Evolutionary conservation across 1,140 invertebrate genomes (phyloP).

Genomic region (Drosophila tsacasi): DNA sequence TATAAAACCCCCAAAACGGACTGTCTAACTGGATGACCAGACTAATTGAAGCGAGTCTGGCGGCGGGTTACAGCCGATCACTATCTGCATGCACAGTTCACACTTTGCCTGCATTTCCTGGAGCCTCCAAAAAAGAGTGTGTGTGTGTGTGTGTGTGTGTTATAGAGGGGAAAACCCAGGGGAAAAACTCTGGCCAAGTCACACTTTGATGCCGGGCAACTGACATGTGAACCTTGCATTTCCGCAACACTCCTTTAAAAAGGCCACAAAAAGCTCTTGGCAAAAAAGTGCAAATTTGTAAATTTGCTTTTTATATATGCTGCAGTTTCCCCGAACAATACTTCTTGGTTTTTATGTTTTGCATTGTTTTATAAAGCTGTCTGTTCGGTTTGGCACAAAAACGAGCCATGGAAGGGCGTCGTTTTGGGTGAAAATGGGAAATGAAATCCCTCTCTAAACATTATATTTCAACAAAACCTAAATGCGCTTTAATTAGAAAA

Average conservation of each 20-base stretch:
- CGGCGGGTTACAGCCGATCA: slow-evolving; percentile 56
- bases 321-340: slow-evolving; percentile 13
- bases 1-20: slow-evolving; percentile 22
- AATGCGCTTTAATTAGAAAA: slow-evolving; percentile 9
- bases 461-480: background rate
- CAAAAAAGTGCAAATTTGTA: slow-evolving; percentile 52
- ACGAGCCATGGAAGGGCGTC: slow-evolving; percentile 12
- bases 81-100: slow-evolving; percentile 83
- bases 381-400: slow-evolving; percentile 6
- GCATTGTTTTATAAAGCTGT: slow-evolving; percentile 69
- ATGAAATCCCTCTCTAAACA: background rate
- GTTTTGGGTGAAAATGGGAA: background rate
- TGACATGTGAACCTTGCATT: slow-evolving; percentile 80
- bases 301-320: slow-evolving; percentile 42
- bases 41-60: slow-evolving; percentile 81
- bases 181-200: slow-evolving; percentile 41
- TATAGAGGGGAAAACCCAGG: slow-evolving; percentile 6
- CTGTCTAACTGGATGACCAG: slow-evolving; percentile 61
- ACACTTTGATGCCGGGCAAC: slow-evolving; percentile 56
- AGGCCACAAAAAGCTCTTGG: slow-evolving; percentile 13
- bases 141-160: background rate
- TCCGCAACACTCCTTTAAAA: slow-evolving; percentile 46
- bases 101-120: slow-evolving; percentile 79
- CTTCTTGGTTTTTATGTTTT: slow-evolving; percentile 27
- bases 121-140: slow-evolving; percentile 20